These are phyloP conservation scores for Hypotaenidia philippensis DNA, from an alignment of 2,797 vertebrate genomes.

Conservation along the genomic window DNA sequence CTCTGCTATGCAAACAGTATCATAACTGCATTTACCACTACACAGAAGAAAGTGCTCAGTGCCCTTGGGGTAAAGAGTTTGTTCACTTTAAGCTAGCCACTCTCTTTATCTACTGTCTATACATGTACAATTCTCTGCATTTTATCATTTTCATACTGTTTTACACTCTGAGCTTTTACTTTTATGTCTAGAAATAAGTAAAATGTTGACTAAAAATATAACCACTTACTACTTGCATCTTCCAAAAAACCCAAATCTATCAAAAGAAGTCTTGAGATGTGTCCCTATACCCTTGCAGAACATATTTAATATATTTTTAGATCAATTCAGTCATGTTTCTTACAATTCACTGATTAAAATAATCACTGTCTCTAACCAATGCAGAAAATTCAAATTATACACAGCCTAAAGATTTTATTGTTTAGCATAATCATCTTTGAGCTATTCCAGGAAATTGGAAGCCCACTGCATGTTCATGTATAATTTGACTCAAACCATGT, in stretches of 20 bases:
- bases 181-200: slow-evolving; percentile 27
- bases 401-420: slow-evolving; percentile 29
- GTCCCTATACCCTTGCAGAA: not conserved
- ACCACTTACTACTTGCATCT: not conserved
- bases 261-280: not conserved
- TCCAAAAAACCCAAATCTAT: not conserved
- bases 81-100: not conserved
- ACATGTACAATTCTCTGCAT: not conserved
- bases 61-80: not conserved
- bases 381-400: slow-evolving; percentile 34
- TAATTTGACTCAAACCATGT: slow-evolving; percentile 1
- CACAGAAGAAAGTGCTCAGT: not conserved
- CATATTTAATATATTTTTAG: slow-evolving; percentile 34
- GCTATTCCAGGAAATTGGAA: slow-evolving; percentile 15
- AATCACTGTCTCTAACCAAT: slow-evolving; percentile 28
- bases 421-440: slow-evolving; percentile 16
- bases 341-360: slow-evolving; percentile 41
- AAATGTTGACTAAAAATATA: not conserved
- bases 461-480: not conserved
- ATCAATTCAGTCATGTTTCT: slow-evolving; percentile 28
- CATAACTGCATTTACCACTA: not conserved
- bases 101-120: not conserved
- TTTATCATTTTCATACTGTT: not conserved
- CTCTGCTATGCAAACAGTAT: not conserved
- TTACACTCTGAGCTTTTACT: not conserved